Percentiles rank a stretch among this genome's conserved stretches.
These are phyloP conservation scores for Numida meleagris DNA, from an alignment of 2,113 vertebrate species.

Conservation along the genomic window DNA sequence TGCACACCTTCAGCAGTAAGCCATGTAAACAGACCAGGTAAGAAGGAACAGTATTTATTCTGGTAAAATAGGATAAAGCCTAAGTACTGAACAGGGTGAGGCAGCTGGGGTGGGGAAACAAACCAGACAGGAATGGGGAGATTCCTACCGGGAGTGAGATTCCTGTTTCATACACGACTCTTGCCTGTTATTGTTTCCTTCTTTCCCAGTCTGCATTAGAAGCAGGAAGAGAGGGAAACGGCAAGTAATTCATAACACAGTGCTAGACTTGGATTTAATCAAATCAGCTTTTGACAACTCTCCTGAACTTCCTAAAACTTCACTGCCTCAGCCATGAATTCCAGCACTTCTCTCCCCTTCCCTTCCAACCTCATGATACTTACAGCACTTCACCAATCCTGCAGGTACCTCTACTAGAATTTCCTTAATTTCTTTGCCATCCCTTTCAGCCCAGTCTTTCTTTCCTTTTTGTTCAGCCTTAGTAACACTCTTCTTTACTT, in stretches of 20 bases:
- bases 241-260: neutral
- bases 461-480: neutral
- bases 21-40: neutral
- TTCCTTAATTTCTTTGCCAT: neutral
- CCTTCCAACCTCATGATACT: neutral
- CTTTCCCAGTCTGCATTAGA: slow-evolving; percentile 11
- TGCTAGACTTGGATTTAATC: neutral
- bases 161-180: slow-evolving; percentile 57
- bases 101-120: slow-evolving; percentile 55
- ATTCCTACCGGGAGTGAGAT: slow-evolving; percentile 69
- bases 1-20: neutral
- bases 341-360: neutral
- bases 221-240: slow-evolving; percentile 14
- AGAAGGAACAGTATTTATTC: slow-evolving; percentile 25
- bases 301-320: slow-evolving; percentile 11
- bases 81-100: slow-evolving; percentile 18
- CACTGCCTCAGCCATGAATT: neutral
- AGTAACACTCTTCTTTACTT: neutral
- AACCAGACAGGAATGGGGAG: slow-evolving; percentile 71
- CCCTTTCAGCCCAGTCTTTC: neutral
- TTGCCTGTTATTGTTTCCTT: slow-evolving; percentile 41
- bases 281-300: neutral
- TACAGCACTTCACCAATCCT: neutral
- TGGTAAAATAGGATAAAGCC: slow-evolving; percentile 22
- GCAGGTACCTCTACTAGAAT: neutral